Evolutionary conservation across 2,797 vertebrate species (phyloP), one percentile per base, ranked within the genome.

Genomic region (Megalops cyprinoides): DNA sequence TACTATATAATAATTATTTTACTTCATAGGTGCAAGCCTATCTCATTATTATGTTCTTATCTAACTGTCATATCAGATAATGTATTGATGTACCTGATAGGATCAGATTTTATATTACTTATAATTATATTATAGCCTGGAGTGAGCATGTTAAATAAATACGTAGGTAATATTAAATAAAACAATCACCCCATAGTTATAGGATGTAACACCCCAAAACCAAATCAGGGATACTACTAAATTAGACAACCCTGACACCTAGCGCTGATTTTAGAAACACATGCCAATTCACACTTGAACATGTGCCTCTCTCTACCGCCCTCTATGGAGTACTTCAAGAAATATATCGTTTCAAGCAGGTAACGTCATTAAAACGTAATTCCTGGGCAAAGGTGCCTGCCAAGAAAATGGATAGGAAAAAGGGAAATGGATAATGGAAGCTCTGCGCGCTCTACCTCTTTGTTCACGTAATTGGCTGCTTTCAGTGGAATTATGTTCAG

Each of bases 241-340:
- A 55, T 74, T 83, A 78, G 84, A 84, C 87, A 89, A 89, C 83
- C 80, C 74, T 84, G 89, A 91, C 89, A 88, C 87, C 87, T 87
- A 87, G 87, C 88, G 90, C 86, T 82, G 25, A n/a, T 58, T 55
- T 25, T 20, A 44, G 23, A 48, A 62, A 49, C 34, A 34, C 34
- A 2, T 25, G 15, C 14, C 20, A 34, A 23, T n/a, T 56, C 44
- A 9, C 58, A 44, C 12, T 18, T 53, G 34, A 71, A 18, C 20
- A 42, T 42, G 34, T 7, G 42, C 37, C 23, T 15, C 37, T 75
- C 71, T 79, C 58, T 67, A 46, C 44, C n/a, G 77, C 31, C 71
- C 1, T 28, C 77, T 65, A 15, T 49, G 8, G 28, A 23, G 18
- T 14, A 51, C 49, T 46, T 9, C 18, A 1, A 8, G 14, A 1